Evolutionary conservation across 2,113 vertebrate genomes (phyloP).

Genomic region (Ailuropoda melanoleuca): DNA sequence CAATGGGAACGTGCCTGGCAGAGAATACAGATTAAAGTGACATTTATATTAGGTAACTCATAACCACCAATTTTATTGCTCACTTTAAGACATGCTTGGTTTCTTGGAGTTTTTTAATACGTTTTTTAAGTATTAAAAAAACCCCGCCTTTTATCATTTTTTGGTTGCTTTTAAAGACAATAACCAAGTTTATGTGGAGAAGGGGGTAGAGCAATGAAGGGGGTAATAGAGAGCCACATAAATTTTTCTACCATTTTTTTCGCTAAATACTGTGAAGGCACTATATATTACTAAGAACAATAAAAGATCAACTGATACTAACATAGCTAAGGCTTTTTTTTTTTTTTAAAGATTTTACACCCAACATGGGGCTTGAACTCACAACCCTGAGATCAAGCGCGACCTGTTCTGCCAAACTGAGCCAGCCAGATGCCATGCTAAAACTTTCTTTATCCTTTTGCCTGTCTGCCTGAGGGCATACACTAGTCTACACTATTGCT

Average conservation of each 20-base stretch:
- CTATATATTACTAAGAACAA: slow-evolving; percentile 61
- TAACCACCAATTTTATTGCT: not conserved
- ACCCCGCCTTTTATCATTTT: not conserved
- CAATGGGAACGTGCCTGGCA: not conserved
- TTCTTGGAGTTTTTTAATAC: not conserved
- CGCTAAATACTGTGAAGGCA: slow-evolving; percentile 20
- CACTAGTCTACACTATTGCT: slow-evolving; percentile 66
- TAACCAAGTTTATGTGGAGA: not conserved
- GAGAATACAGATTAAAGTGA: not conserved
- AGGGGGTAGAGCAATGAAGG: not conserved
- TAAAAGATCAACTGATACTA: slow-evolving; percentile 54
- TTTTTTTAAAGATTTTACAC: not conserved
- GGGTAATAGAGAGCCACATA: not conserved
- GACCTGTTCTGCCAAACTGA: not conserved
- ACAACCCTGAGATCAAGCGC: not conserved
- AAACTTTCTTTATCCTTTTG: slow-evolving; percentile 31
- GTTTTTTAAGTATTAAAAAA: not conserved
- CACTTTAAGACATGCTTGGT: slow-evolving; percentile 1
- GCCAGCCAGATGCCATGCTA: not conserved
- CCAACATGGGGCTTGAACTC: not conserved
- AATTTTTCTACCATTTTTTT: slow-evolving; percentile 67
- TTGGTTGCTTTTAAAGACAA: slow-evolving; percentile 44
- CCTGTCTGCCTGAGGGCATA: slow-evolving; percentile 62
- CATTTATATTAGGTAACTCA: not conserved
- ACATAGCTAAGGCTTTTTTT: not conserved